These are phyloP conservation scores for Eulemur coronatus DNA, from an alignment of 2,797 vertebrate species.

Conservation along the genomic window DNA sequence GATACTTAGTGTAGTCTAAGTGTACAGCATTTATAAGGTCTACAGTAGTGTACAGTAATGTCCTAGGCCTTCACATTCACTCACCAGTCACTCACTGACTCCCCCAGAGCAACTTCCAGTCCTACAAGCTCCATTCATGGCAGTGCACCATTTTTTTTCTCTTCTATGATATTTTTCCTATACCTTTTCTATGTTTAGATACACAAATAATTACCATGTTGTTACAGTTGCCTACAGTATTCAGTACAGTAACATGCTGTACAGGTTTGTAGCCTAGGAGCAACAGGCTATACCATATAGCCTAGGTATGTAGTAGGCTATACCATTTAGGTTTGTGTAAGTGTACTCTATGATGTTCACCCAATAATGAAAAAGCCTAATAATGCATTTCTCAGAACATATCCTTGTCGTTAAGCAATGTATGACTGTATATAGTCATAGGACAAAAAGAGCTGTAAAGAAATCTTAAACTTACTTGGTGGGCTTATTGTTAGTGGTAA, in stretches of 20 bases:
- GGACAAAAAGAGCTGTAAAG: not conserved
- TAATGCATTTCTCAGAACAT: not conserved
- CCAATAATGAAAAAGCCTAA: not conserved
- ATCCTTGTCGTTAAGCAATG: not conserved
- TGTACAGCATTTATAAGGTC: not conserved
- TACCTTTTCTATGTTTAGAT: not conserved
- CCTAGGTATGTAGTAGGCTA: not conserved
- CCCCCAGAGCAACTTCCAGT: not conserved
- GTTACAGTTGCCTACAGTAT: not conserved
- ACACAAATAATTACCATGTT: not conserved
- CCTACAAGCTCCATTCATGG: not conserved
- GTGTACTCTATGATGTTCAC: not conserved
- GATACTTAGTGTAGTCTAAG: not conserved
- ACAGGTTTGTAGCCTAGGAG: not conserved
- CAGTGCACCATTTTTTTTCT: not conserved
- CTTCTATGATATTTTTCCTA: not conserved
- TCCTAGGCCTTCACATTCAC: not conserved
- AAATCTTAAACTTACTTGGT: slow-evolving; percentile 4
- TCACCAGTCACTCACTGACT: not conserved
- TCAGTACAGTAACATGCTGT: not conserved
- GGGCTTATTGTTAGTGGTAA: not conserved
- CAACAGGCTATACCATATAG: not conserved
- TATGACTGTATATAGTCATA: not conserved
- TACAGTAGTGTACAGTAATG: not conserved
- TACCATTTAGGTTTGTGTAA: not conserved